phyloP scores from a whole-genome alignment of 2,888 invertebrate genomes.

The Chrysopilus asiliformis region DNA sequence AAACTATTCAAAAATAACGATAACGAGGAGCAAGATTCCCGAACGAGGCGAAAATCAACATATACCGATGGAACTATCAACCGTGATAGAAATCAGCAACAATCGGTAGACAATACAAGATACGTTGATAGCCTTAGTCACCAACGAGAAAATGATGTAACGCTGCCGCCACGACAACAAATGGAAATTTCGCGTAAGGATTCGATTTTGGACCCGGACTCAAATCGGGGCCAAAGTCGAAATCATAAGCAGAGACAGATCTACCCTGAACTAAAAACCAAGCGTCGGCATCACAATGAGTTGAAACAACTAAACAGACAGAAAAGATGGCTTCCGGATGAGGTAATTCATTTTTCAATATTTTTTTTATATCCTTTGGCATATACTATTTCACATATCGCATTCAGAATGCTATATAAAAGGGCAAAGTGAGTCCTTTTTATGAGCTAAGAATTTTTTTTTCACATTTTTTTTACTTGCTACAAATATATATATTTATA shows the following conservation, averaged over 20 bases:
- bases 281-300: conserved; percentile 16
- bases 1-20: conserved; percentile 17
- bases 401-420: not conserved
- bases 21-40: too few species aligned
- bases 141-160: conserved; percentile 19
- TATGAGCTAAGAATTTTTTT: too few species aligned
- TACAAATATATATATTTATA: too few species aligned
- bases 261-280: not conserved
- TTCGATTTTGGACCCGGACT: too few species aligned
- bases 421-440: too few species aligned
- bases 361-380: not conserved
- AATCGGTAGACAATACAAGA: too few species aligned
- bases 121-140: conserved; percentile 29
- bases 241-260: too few species aligned
- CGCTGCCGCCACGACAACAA: too few species aligned
- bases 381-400: not conserved
- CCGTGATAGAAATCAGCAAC: not conserved
- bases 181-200: too few species aligned
- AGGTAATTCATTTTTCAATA: conserved; percentile 30
- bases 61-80: not conserved
- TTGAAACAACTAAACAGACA: conserved; percentile 21
- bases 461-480: too few species aligned
- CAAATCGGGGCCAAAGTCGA: too few species aligned
- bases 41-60: too few species aligned
- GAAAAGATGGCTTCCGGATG: conserved; percentile 57